Evolutionary conservation across 1,140 invertebrate species (phyloP).

Genomic region (Drosophila sechellia): DNA sequence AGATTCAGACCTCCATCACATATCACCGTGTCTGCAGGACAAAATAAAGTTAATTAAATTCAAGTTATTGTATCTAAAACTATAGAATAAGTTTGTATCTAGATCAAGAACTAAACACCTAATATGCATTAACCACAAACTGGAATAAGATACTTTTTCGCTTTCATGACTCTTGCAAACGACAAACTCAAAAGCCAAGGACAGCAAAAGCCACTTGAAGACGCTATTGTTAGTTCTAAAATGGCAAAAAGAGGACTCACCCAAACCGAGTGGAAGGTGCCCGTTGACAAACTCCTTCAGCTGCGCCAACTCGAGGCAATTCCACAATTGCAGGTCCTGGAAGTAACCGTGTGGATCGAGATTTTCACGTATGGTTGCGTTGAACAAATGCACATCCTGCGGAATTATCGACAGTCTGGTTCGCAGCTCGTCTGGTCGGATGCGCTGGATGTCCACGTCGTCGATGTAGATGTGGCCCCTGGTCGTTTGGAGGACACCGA

Average conservation of each 20-base stretch:
- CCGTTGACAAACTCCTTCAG: constrained; percentile 90
- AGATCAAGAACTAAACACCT: constrained; percentile 1
- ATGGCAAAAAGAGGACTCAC: constrained; percentile 82
- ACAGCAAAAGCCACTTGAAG: constrained; percentile 30
- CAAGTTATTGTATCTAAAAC: constrained; percentile 1
- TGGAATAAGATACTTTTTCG: constrained; percentile 48
- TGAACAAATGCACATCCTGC: constrained; percentile 96
- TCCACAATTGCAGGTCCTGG: constrained; percentile 91
- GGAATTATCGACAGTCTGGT: constrained; percentile 95
- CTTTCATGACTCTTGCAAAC: constrained; percentile 72
- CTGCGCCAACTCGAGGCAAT: constrained; percentile 87
- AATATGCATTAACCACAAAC: constrained; percentile 47
- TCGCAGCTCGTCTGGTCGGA: constrained; percentile 90
- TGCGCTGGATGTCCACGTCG: constrained; percentile 87
- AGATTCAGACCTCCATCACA: constrained; percentile 88
- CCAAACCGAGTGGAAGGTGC: constrained; percentile 87
- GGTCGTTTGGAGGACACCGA: constrained; percentile 87
- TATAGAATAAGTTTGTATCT: no score
- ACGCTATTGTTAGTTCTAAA: constrained; percentile 23
- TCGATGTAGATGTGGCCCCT: constrained; percentile 90
- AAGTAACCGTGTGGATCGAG: constrained; percentile 92
- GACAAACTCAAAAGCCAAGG: constrained; percentile 35
- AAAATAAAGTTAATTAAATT: constrained; percentile 21
- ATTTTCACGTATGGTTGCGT: constrained; percentile 95
- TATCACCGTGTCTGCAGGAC: constrained; percentile 86